Conservation (phyloP, 2,888 invertebrate genomes). For the Hololepta plana region DNA sequence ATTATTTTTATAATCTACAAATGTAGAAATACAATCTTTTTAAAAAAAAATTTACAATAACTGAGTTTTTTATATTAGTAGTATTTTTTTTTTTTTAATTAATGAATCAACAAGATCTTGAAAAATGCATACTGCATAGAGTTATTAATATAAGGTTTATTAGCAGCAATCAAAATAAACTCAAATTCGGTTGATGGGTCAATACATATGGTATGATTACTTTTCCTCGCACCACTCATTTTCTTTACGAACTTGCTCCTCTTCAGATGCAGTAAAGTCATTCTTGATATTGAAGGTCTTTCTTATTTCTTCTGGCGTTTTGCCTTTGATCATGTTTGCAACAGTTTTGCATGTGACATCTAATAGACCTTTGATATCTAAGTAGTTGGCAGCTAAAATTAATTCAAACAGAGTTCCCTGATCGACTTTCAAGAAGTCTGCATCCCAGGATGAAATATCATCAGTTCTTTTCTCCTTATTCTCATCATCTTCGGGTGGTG, state of each 20-base stretch:
- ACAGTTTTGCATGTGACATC: conserved; percentile 98
- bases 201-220: no score
- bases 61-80: no score
- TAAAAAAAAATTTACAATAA: no score
- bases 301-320: conserved; percentile 92
- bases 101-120: no score
- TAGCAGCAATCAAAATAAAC: no score
- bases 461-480: conserved; percentile 97
- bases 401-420: conserved; percentile 93
- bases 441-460: conserved; percentile 98
- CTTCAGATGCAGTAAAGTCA: conserved; percentile 89
- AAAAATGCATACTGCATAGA: no score
- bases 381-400: conserved; percentile 91
- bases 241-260: conserved; percentile 94
- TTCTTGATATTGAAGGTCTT: conserved; percentile 96
- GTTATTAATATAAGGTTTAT: no score
- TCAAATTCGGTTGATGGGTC: no score
- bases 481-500: conserved; percentile 91
- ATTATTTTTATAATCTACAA: no score
- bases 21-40: no score
- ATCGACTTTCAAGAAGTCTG: conserved; percentile 96
- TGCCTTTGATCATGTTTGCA: conserved; percentile 97
- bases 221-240: conserved; percentile 92
- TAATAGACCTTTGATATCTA: conserved; percentile 86
- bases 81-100: no score